Evolutionary conservation across 2,797 vertebrate genomes (phyloP).

Genomic region (Orestias chungarensis): DNA sequence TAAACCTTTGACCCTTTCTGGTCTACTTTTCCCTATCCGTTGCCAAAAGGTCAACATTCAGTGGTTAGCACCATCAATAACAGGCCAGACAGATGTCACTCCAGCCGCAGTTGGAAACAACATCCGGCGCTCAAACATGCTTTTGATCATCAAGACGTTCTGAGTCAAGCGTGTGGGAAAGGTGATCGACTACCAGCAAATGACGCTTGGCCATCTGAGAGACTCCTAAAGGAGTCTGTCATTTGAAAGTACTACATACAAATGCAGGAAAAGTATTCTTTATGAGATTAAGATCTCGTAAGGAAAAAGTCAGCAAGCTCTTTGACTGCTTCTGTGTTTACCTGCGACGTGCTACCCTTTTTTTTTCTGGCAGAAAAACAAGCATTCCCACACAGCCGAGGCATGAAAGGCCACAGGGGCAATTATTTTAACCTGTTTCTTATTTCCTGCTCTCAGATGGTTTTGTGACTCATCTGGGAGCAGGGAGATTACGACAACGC

Average conservation of each 20-base stretch:
- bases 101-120: constrained; percentile 31
- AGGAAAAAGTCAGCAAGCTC: constrained; percentile 30
- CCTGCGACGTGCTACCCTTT: constrained; percentile 35
- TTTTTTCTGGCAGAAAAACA: constrained; percentile 28
- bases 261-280: constrained; percentile 28
- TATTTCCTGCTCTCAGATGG: constrained; percentile 30
- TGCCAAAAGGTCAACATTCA: constrained; percentile 66
- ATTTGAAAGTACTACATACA: constrained; percentile 37
- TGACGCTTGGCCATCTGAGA: neutral
- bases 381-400: constrained; percentile 51
- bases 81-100: constrained; percentile 38
- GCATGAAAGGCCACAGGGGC: constrained; percentile 30
- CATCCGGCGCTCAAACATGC: constrained; percentile 52
- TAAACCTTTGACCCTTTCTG: constrained; percentile 46
- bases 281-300: constrained; percentile 32
- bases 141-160: constrained; percentile 14
- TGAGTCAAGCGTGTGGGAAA: constrained; percentile 36
- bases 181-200: constrained; percentile 49
- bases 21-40: constrained; percentile 44
- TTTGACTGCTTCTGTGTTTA: constrained; percentile 41
- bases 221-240: constrained; percentile 5
- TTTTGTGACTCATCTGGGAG: constrained; percentile 49
- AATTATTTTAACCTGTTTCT: constrained; percentile 39
- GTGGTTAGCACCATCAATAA: constrained; percentile 52
- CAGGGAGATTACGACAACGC: constrained; percentile 13